phyloP scores from a whole-genome alignment of 2,888 invertebrate species.

The Tolmerus cingulatus region DNA sequence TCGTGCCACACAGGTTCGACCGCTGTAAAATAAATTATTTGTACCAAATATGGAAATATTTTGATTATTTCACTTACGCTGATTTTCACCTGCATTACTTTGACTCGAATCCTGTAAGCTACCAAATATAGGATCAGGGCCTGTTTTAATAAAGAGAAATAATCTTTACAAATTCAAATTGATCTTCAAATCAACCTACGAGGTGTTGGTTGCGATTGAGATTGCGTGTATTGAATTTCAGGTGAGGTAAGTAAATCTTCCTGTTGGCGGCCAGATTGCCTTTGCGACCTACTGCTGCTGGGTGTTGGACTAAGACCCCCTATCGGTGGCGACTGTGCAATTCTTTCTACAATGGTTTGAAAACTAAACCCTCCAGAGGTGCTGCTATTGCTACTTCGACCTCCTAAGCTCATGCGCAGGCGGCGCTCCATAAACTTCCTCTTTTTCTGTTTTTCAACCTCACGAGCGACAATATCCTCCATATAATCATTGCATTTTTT shows the following conservation, averaged over 20 bases:
- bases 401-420: not conserved
- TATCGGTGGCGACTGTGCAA: not conserved
- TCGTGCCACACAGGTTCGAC: not conserved
- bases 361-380: not conserved
- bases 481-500: not conserved
- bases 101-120: not conserved
- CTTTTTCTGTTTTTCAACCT: not conserved
- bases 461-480: not conserved
- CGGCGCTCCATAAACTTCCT: not conserved
- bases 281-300: not conserved
- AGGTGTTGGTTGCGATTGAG: not conserved
- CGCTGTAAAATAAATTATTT: not conserved
- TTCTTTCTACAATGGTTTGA: not conserved
- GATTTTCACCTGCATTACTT: not conserved
- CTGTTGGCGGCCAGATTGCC: not conserved
- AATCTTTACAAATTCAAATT: not conserved
- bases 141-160: not conserved
- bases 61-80: not conserved
- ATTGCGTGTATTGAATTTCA: not conserved
- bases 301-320: not conserved
- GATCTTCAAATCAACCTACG: not conserved
- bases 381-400: not conserved
- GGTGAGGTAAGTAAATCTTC: not conserved
- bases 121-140: not conserved
- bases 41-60: not conserved